Evolutionary conservation across 2,797 vertebrate species (phyloP), one percentile per base, ranked within the genome.

Genomic region (Cynopterus sphinx): DNA sequence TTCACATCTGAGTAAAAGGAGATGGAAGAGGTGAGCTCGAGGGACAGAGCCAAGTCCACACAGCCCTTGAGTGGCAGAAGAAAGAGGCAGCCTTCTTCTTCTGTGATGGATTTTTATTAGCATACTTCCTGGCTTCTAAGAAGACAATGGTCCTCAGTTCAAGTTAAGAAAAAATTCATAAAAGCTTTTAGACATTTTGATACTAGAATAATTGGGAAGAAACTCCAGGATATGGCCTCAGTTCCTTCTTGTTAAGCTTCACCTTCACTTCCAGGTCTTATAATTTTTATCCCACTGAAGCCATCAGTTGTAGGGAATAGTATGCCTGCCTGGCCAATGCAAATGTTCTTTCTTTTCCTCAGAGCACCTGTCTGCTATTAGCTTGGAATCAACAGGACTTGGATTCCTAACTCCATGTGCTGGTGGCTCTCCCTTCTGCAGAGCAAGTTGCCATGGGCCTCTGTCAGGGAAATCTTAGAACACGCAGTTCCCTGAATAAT

Each of bases 131-230:
- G 57, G 46, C 19, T 71, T 84, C 90, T 53, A 21, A n/a, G 68
- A 61, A 87, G 49, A 22, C 67, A 90, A 95, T 53, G 77, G 19
- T 36, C 39, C 63, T 67, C 81, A 17, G 15, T 77, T 13, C 36
- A 77, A 75, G 33, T 33, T 33, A 51, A 43, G 57, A 63, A 21
- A 68, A 93, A 61, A 9, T 15, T 86, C 73, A 33, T 77, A 63
- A 24, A 24, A 81, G 88, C 61, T 67, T 77, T 81, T 71, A 90
- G 89, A 95, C 41, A 65, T 91, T 95, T 96, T 96, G 90, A 87
- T 95, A 91, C 75, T 53, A 36, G 68, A 91, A 79, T 82, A 91
- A 87, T 15, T 91, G 63, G 79, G 53, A 88, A 94, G 93, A 86
- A 71, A 84, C 9, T 75, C 49, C 17, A 86, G 87, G 46, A 65